These are phyloP conservation scores for Molanna angustata DNA, from an alignment of 2,888 invertebrate genomes.

Conservation along the genomic window DNA sequence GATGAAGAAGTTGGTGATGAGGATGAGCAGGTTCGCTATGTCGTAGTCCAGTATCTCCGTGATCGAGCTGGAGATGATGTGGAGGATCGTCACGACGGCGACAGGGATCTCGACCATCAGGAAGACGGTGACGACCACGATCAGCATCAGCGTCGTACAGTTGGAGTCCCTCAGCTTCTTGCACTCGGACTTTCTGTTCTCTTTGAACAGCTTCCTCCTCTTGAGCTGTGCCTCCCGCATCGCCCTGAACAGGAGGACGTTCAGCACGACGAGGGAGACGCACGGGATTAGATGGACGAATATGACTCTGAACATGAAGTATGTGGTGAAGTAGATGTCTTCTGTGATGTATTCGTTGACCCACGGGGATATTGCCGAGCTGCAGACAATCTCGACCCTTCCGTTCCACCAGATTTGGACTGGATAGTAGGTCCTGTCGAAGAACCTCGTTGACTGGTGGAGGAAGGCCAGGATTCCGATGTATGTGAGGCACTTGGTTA, in stretches of 20 bases:
- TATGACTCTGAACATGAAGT: conserved; percentile 82
- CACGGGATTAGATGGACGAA: conserved; percentile 93
- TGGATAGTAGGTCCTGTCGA: conserved; percentile 66
- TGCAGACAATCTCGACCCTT: conserved; percentile 64
- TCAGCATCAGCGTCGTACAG: conserved; percentile 84
- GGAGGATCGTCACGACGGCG: conserved; percentile 77
- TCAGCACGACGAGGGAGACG: conserved; percentile 82
- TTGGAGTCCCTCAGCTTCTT: conserved; percentile 75
- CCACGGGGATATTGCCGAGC: conserved; percentile 65
- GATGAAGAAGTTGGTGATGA: conserved; percentile 88
- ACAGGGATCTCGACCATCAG: conserved; percentile 80
- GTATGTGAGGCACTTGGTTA: conserved; percentile 73
- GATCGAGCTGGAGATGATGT: conserved; percentile 75
- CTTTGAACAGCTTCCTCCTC: conserved; percentile 72
- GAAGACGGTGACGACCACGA: conserved; percentile 83
- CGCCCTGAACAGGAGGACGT: conserved; percentile 81
- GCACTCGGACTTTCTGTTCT: conserved; percentile 76
- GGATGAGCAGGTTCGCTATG: conserved; percentile 72
- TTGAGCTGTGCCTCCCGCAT: conserved; percentile 81
- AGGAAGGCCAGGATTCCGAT: conserved; percentile 77
- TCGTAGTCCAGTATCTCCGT: conserved; percentile 73
- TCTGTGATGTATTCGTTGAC: conserved; percentile 62
- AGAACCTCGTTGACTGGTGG: conserved; percentile 80
- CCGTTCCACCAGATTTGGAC: conserved; percentile 69
- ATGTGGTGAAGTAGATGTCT: conserved; percentile 77